phyloP scores from a whole-genome alignment of 2,113 vertebrate genomes.

The Maccullochella peelii region DNA sequence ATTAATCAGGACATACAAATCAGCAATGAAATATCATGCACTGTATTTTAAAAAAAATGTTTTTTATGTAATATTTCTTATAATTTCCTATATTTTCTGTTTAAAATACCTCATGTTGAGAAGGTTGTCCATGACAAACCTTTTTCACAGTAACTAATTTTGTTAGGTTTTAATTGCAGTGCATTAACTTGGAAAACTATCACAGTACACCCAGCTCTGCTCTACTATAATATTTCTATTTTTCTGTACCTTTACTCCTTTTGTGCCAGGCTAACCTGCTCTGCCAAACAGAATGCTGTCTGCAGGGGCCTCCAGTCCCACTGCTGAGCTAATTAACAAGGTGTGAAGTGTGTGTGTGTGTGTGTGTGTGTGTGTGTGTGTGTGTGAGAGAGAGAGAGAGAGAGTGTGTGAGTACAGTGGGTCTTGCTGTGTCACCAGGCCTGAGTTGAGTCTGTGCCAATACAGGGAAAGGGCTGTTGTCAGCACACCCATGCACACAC shows the following conservation, averaged over 20 bases:
- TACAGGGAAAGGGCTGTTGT: slow-evolving; percentile 49
- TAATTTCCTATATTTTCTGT: not conserved
- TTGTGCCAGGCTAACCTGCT: slow-evolving; percentile 10
- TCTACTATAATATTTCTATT: not conserved
- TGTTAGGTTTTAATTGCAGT: not conserved
- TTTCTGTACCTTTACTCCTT: not conserved
- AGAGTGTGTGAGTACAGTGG: not conserved
- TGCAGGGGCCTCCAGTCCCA: slow-evolving; percentile 46
- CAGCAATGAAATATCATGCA: not conserved
- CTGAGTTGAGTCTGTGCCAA: slow-evolving; percentile 53
- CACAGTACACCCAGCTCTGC: not conserved
- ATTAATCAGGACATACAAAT: not conserved
- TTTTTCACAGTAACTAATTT: not conserved
- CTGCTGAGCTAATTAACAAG: slow-evolving; percentile 80
- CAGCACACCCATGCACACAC: slow-evolving; percentile 18
- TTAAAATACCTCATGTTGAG: not conserved
- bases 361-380: slow-evolving; percentile 26
- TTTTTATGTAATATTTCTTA: too few species aligned
- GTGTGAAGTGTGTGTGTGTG: slow-evolving; percentile 53
- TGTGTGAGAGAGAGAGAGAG: not conserved
- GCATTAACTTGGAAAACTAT: not conserved
- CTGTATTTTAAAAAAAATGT: not conserved
- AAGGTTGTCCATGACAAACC: not conserved
- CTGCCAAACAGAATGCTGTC: slow-evolving; percentile 54
- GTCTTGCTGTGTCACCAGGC: slow-evolving; percentile 42